Base-by-base conservation (phyloP, 2,797 vertebrate genomes). In the Carduelis carduelis region DNA sequence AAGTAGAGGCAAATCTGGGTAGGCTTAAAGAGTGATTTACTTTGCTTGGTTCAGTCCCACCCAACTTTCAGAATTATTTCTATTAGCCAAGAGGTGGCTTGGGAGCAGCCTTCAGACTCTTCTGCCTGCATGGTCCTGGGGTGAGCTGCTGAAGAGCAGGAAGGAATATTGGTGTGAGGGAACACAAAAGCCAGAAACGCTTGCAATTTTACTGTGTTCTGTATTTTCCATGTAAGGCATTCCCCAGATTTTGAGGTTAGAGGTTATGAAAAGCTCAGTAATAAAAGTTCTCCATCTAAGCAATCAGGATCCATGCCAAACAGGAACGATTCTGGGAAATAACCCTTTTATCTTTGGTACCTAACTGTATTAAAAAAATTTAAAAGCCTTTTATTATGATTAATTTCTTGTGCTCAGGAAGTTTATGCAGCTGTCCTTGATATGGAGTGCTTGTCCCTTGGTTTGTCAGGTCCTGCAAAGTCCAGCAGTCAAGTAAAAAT, bases 301-400 rank as follows among this genome's bases (percentile, higher is more conserved):
- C 72, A 82, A 85, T 87, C 88, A 94, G 83, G 89, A 96, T 47
- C 49, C 0, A 0, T 87, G 93, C 95, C 93, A 96, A 95, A 95
- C 89, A 95, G 83, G 91, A 96, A 96, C 5, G 80, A 93, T 96
- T 96, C 91, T 95, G 94, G 93, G 94, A 96, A 96, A 96, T 56
- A 97, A 88, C 50, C 15, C 15, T 90, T 96, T 97, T 95, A 95
- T 94, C 94, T 96, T 87, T 87, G 79, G 59, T 97, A 95, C 87
- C 96, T 96, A 95, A 94, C 74, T 66, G 50, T 87, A 87, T 93
- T 46, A 20, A 71, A 87, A 90, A 90, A 91, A 60, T 20, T 3
- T 61, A 34, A 88, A 85, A 87, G 59, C 44, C 49, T 89, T 96
- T 97, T 96, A 94, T 94, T 96, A 93, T 89, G 89, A 95, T 89